Evolutionary conservation across 2,888 invertebrate genomes (phyloP).

Genomic region (Glyphotaelius pellucidus): DNA sequence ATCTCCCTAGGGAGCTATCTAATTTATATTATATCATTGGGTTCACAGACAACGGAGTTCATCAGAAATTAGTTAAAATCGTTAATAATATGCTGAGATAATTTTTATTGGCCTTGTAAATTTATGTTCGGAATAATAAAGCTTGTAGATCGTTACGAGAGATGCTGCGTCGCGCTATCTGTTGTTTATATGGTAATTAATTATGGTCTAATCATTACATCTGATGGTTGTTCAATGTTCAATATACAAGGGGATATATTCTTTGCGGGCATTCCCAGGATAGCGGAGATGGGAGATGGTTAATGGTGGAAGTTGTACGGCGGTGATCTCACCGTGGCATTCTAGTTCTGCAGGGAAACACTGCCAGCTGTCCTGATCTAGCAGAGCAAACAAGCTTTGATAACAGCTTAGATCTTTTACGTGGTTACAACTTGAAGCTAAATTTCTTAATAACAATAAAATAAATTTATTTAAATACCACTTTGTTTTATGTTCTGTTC

Average conservation of each 20-base stretch:
- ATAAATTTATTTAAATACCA: too few species aligned
- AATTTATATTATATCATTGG: neutral
- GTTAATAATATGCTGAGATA: constrained; percentile 50
- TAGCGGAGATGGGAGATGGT: neutral
- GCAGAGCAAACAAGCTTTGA: neutral
- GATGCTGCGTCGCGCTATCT: constrained; percentile 37
- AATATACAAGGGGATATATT: constrained; percentile 28
- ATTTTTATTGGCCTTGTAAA: constrained; percentile 48
- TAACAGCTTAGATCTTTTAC: neutral
- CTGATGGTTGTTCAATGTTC: constrained; percentile 31
- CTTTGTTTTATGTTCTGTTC: too few species aligned
- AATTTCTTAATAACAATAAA: neutral
- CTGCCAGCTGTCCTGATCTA: neutral
- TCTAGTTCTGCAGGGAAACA: neutral
- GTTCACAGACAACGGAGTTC: constrained; percentile 22
- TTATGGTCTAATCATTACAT: constrained; percentile 44
- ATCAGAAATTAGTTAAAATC: constrained; percentile 44
- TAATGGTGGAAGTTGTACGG: neutral
- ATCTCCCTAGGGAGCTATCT: neutral
- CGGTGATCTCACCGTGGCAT: constrained; percentile 2
- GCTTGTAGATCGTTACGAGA: constrained; percentile 25
- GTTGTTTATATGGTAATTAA: constrained; percentile 47
- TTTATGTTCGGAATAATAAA: constrained; percentile 48
- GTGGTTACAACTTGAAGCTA: neutral
- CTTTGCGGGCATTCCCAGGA: constrained; percentile 6